phyloP scores from a whole-genome alignment of 2,797 vertebrate genomes.

The Buceros bicornis region DNA sequence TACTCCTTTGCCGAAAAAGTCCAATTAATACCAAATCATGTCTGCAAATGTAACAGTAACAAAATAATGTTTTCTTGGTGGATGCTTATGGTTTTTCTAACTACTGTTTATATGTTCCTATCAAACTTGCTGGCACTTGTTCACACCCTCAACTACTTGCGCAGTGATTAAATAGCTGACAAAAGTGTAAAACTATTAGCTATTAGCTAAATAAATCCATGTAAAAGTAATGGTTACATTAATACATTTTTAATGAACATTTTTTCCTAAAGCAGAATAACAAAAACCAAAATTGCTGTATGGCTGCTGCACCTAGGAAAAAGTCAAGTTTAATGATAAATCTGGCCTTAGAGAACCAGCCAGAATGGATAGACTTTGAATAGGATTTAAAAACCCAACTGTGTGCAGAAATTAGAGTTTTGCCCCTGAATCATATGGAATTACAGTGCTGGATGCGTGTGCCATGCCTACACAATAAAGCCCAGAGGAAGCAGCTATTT shows the following conservation, averaged over 20 bases:
- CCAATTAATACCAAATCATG: constrained; percentile 62
- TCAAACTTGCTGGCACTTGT: constrained; percentile 78
- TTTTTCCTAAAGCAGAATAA: constrained; percentile 74
- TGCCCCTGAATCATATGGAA: constrained; percentile 99
- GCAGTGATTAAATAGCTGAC: constrained; percentile 78
- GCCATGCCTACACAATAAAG: constrained; percentile 97
- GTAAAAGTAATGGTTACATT: constrained; percentile 82
- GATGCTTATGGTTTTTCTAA: constrained; percentile 74
- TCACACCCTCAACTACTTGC: constrained; percentile 71
- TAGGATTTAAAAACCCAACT: constrained; percentile 99
- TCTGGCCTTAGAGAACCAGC: constrained; percentile 90
- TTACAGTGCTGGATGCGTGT: constrained; percentile 98
- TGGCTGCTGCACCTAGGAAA: constrained; percentile 81
- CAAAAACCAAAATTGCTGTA: constrained; percentile 81
- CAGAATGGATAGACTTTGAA: constrained; percentile 93
- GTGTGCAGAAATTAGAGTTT: constrained; percentile 99
- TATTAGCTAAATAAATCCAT: constrained; percentile 76
- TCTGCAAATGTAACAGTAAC: constrained; percentile 69
- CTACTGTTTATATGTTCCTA: constrained; percentile 76
- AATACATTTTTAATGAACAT: constrained; percentile 84
- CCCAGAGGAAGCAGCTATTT: constrained; percentile 99
- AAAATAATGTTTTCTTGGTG: constrained; percentile 79
- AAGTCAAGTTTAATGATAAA: constrained; percentile 96
- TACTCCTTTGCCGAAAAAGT: constrained; percentile 62
- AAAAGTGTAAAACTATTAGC: constrained; percentile 80